phyloP scores from a whole-genome alignment of 2,888 invertebrate species.

The Epiblema foenella region DNA sequence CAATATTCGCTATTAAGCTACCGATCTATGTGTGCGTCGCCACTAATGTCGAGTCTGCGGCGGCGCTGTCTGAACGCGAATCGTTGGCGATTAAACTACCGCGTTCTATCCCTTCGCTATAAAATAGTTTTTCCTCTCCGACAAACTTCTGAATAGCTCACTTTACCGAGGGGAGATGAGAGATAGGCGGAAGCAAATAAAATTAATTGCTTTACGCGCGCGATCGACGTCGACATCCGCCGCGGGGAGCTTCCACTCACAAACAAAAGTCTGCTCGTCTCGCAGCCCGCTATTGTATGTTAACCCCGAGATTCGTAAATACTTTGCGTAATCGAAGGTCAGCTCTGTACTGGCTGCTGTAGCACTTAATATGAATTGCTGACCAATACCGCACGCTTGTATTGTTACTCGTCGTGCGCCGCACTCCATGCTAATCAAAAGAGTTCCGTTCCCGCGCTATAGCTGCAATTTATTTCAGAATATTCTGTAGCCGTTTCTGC shows the following conservation, averaged over 20 bases:
- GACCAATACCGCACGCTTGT: background rate
- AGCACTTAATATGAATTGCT: background rate
- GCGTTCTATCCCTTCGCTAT: constrained; percentile 17
- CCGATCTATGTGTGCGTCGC: background rate
- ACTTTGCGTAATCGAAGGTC: background rate
- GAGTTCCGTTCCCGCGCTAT: background rate
- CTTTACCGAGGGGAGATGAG: constrained; percentile 16
- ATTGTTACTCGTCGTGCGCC: background rate
- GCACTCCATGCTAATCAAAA: constrained; percentile 12
- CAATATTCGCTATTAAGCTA: background rate
- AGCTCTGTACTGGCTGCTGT: background rate
- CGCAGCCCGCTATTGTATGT: background rate
- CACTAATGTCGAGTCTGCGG: background rate
- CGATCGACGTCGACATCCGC: constrained; percentile 20
- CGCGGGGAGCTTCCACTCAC: background rate
- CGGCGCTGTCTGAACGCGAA: background rate
- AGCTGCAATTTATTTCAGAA: constrained; percentile 12
- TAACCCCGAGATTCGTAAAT: background rate
- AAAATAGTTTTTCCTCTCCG: constrained; percentile 26
- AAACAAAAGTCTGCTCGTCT: background rate
- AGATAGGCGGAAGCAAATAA: constrained; percentile 40
- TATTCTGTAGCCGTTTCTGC: constrained; percentile 3
- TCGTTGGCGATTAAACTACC: constrained; percentile 23
- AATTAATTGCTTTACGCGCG: constrained; percentile 35
- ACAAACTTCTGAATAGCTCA: constrained; percentile 21